Base-by-base conservation (phyloP, 2,797 vertebrate species). In the Eptatretus atami region DNA sequence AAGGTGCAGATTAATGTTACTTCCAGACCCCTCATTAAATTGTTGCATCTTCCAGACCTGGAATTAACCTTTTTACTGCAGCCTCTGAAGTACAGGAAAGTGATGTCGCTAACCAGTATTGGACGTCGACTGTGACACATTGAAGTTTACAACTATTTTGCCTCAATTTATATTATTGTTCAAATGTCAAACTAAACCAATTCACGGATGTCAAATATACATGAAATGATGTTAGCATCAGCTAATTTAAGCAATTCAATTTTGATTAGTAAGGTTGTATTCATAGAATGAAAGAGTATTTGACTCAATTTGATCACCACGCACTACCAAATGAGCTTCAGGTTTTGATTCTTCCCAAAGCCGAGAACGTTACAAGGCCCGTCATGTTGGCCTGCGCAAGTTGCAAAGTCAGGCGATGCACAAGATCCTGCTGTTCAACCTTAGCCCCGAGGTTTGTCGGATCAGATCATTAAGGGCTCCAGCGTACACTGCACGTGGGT, bases 261-360 rank as follows among this genome's bases (percentile, higher is more conserved):
- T 31, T 31, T 31, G 31, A 31, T 31, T 31, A 31, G 3, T 6
- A 3, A 3, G 6, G 31, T 31, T 31, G 31, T 31, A 31, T 31
- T 31, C 31, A 31, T 3, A n/a, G 31, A 31, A 31, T 31, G 31
- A 31, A 31, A 3, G 31, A 31, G 31, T 31, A 31, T n/a, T 3
- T 6, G 31, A 31, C 31, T 31, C 6, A 3, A 31, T 31, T 31
- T 31, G 69, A 8, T 52, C 72, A 92, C 92, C 87, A 79, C 86
- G 90, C 63, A 98, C 84, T 0, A 78, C 79, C 15, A 98, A 78
- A 67, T 76, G 80, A 0, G 86, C 81, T 0, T 73, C 71, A 66
- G n/a, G 85, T 86, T 73, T 87, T 93, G 57, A 86, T n/a, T 82
- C 71, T 98, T 98, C 67, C 92, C 90, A n/a, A n/a, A 1, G 90